Base-by-base conservation (phyloP, 2,888 invertebrate genomes). In the Cantharis nigra region DNA sequence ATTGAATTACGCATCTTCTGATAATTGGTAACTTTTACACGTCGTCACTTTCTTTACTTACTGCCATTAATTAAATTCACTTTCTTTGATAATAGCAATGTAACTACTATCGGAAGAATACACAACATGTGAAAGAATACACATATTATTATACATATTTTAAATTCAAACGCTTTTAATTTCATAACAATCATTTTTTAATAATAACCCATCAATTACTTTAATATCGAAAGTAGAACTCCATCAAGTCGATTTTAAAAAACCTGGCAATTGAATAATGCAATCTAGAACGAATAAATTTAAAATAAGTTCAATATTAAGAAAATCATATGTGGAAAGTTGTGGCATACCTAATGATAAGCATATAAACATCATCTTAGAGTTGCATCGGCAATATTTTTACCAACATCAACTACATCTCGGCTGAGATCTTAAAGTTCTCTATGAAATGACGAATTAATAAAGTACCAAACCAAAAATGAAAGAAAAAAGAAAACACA, bases 31-130 rank as follows among this genome's bases (percentile, higher is more conserved):
- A 70, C 30, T 49, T 70, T 70, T 30, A 49, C 70, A 49, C 70
- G 70, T 70, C 30, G 14, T 26, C 70, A 62, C 70, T 70, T 70
- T 70, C 70, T 67, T 67, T 67, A 67, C 26, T 9, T 67, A 70
- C 49, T 70, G n/a, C 49, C n/a, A 49, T 30, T 70, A 70, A 70
- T 30, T 49, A 70, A 70, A 33, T 70, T 70, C 70, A 70, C 70
- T 70, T 70, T 70, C 70, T 70, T 70, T 16, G n/a, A 20, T 20
- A 30, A 67, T 23, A 13, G 18, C 26, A 9, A 67, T 64, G 64
- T 67, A 33, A 11, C 28, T 3, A n/a, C n/a, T n/a, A 49, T 49
- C n/a, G 49, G n/a, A 49, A 49, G n/a, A 49, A 49, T 49, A 49
- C n/a, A 49, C 49, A 49, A 49, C 49, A 49, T 49, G 49, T 49